A percentile compares a stretch with the other conserved stretches of the same genome.
Conservation (phyloP, 2,888 invertebrate genomes). For the Acleris emargana region DNA sequence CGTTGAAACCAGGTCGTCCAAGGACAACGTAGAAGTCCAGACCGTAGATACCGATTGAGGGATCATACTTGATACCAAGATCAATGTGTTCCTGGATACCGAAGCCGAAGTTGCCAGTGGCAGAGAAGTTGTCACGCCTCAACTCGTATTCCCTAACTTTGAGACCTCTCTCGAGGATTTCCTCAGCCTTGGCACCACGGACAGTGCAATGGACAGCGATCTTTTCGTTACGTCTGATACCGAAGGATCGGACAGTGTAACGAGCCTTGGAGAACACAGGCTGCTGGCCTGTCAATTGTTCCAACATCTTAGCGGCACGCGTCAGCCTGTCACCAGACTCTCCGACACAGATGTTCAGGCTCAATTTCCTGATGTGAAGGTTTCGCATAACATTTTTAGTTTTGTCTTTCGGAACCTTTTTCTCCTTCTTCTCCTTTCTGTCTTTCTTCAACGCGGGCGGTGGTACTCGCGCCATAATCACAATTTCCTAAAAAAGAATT, state of each 20-base stretch:
- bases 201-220: conserved; percentile 99
- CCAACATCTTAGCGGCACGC: conserved; percentile 97
- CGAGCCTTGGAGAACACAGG: conserved; percentile 99
- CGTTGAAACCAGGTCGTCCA: conserved; percentile 98
- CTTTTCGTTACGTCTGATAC: conserved; percentile 99
- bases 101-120: conserved; percentile 99
- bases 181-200: conserved; percentile 99
- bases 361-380: conserved; percentile 98
- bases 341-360: conserved; percentile 99
- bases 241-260: conserved; percentile 99
- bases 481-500: conserved; percentile 71
- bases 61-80: conserved; percentile 99
- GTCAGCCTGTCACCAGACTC: conserved; percentile 99
- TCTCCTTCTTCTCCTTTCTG: conserved; percentile 68
- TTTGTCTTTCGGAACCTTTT: conserved; percentile 88
- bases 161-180: conserved; percentile 98
- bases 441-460: conserved; percentile 72
- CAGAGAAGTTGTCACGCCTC: conserved; percentile 98
- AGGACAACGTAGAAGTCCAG: conserved; percentile 99
- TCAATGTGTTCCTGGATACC: conserved; percentile 99
- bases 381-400: conserved; percentile 98
- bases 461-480: conserved; percentile 80
- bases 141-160: conserved; percentile 99
- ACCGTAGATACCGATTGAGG: conserved; percentile 99
- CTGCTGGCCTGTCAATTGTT: conserved; percentile 99